These are phyloP conservation scores for Myocastor coypus DNA, from an alignment of 2,113 vertebrate genomes.

Conservation along the genomic window DNA sequence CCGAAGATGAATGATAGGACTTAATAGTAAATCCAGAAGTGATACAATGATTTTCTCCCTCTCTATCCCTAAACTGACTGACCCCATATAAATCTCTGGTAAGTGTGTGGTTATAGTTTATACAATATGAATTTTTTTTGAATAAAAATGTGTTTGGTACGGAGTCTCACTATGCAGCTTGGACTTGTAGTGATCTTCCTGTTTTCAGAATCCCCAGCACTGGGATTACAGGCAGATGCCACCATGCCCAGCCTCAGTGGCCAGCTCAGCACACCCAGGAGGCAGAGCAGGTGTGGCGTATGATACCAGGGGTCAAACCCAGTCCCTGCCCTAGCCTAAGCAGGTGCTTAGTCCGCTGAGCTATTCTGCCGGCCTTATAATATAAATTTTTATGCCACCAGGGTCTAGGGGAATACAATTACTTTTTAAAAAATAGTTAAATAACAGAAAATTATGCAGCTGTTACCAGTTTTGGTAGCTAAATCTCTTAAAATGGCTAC, in stretches of 20 bases:
- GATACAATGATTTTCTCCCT: neutral
- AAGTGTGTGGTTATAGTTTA: neutral
- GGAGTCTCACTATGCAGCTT: too few relatives aligned
- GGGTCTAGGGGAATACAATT: neutral
- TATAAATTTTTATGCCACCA: constrained; percentile 2
- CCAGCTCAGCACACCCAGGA: too few relatives aligned
- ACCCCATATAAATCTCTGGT: neutral
- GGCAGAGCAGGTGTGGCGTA: too few relatives aligned
- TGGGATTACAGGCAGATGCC: too few relatives aligned
- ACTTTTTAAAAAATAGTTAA: neutral
- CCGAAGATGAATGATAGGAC: neutral
- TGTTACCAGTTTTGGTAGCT: neutral
- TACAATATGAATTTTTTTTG: neutral
- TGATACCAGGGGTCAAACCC: too few relatives aligned
- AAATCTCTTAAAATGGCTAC: neutral
- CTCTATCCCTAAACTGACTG: neutral
- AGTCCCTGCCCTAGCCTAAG: too few relatives aligned
- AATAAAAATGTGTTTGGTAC: too few relatives aligned
- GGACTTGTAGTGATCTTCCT: too few relatives aligned
- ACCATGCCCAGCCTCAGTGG: too few relatives aligned
- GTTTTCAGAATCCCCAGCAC: too few relatives aligned
- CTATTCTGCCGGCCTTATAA: neutral
- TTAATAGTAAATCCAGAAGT: neutral
- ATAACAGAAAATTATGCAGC: neutral
- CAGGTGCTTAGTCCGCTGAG: too few relatives aligned